Evolutionary conservation across 2,113 vertebrate species (phyloP).

Genomic region (Rhea pennata): DNA sequence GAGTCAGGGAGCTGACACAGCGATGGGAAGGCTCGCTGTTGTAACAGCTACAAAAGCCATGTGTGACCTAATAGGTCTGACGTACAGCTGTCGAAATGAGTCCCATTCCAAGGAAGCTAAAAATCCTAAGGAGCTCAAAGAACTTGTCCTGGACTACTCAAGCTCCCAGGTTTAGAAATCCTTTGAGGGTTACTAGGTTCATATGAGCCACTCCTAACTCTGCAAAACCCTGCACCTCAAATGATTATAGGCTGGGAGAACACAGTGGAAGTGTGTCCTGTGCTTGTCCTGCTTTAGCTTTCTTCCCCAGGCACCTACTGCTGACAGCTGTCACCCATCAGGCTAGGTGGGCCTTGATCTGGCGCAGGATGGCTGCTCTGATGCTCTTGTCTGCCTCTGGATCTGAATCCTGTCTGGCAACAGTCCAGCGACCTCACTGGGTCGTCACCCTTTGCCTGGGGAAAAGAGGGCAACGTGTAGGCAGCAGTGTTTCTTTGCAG

Average conservation of each 20-base stretch:
- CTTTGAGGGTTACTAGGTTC: conserved; percentile 14
- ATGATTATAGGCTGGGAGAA: background rate
- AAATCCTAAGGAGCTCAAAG: background rate
- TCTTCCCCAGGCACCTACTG: rapidly evolving
- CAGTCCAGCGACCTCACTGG: background rate
- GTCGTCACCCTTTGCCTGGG: background rate
- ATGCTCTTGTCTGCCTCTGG: background rate
- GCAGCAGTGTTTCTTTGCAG: background rate
- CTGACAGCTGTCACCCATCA: rapidly evolving
- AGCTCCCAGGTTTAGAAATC: conserved; percentile 33
- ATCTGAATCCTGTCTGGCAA: background rate
- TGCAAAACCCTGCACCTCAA: background rate
- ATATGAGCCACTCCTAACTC: background rate
- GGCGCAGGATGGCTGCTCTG: background rate
- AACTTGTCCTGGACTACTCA: background rate
- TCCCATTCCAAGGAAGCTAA: background rate
- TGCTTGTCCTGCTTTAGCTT: background rate
- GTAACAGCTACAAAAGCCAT: background rate
- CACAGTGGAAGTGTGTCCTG: background rate
- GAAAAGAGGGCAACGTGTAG: background rate
- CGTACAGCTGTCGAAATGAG: background rate
- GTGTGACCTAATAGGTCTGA: background rate
- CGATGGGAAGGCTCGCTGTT: background rate
- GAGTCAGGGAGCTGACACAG: conserved; percentile 25
- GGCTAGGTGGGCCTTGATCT: background rate